These are phyloP conservation scores for Drosophila tsacasi DNA, from an alignment of 1,140 invertebrate genomes.

Conservation along the genomic window DNA sequence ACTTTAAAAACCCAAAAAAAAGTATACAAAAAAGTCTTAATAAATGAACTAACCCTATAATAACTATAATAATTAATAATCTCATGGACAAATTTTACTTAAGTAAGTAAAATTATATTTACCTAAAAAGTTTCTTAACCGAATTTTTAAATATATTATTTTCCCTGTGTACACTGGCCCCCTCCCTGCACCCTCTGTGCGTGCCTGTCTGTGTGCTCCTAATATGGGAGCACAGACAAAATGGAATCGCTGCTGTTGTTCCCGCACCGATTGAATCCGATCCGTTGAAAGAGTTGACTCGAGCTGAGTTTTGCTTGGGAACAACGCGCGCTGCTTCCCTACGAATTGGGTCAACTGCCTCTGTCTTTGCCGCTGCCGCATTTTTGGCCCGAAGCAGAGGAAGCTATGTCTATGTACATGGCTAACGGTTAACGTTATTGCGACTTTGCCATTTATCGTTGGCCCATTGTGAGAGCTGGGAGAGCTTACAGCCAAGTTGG, in stretches of 20 bases:
- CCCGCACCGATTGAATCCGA: conserved; percentile 67
- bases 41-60: not conserved
- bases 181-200: not conserved
- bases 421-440: conserved; percentile 82
- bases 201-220: conserved; percentile 50
- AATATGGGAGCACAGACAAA: conserved; percentile 65
- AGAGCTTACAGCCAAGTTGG: conserved; percentile 4
- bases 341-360: conserved; percentile 73
- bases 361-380: conserved; percentile 44
- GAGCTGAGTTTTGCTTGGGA: conserved; percentile 42
- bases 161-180: conserved; percentile 10
- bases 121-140: not conserved
- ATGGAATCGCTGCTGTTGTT: conserved; percentile 44
- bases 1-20: no score
- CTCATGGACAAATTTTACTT: no score
- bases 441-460: conserved; percentile 76
- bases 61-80: no score
- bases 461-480: conserved; percentile 64
- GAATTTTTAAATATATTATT: not conserved
- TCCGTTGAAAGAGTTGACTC: conserved; percentile 65
- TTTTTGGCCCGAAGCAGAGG: conserved; percentile 63
- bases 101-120: not conserved
- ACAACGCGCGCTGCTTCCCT: conserved; percentile 33
- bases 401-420: conserved; percentile 6
- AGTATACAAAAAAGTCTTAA: no score